Percentiles rank a stretch among this genome's conserved stretches.
Conservation (phyloP, 2,888 invertebrate species). For the Drosophila helvetica region DNA sequence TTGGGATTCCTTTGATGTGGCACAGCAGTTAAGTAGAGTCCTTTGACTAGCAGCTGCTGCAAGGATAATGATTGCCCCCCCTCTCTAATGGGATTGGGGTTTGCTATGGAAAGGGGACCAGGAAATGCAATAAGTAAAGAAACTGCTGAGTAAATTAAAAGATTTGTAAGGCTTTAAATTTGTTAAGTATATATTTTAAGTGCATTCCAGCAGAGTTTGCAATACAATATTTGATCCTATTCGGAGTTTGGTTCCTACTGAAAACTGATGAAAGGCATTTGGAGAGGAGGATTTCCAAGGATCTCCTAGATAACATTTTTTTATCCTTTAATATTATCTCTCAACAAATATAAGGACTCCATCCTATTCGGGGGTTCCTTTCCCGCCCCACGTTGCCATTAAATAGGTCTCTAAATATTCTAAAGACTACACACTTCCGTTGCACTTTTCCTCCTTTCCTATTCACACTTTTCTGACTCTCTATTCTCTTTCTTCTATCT, state of each 20-base stretch:
- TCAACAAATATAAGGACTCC: too few species aligned
- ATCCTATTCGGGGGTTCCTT: not conserved
- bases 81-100: too few species aligned
- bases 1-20: constrained; percentile 22
- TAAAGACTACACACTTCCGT: not conserved
- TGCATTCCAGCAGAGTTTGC: too few species aligned
- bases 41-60: not conserved
- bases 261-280: too few species aligned
- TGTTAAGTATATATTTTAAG: not conserved
- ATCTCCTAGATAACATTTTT: not conserved
- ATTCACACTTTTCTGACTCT: not conserved
- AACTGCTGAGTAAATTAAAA: not conserved
- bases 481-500: not conserved
- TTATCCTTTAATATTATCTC: too few species aligned
- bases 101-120: too few species aligned
- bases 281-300: too few species aligned
- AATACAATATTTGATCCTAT: too few species aligned
- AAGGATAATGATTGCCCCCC: too few species aligned
- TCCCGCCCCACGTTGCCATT: not conserved
- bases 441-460: too few species aligned
- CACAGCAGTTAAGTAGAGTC: not conserved
- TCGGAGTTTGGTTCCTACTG: too few species aligned
- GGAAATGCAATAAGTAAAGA: not conserved
- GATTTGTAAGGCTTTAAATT: not conserved
- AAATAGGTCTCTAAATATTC: not conserved